Base-by-base conservation (phyloP, 2,888 invertebrate species). In the Tortricodes alternella region DNA sequence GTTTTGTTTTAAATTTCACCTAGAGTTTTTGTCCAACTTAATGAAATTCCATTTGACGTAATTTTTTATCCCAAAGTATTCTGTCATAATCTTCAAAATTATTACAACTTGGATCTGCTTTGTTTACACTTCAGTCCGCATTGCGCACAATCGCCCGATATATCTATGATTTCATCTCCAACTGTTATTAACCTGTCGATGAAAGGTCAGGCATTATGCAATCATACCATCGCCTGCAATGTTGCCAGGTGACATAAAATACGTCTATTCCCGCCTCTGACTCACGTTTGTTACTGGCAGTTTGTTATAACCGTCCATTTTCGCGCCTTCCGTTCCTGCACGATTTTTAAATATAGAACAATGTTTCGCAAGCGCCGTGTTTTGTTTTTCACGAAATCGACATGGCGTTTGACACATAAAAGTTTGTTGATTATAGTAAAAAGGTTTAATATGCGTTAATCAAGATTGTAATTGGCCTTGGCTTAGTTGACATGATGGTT, bases 191-290 rank as follows among this genome's bases (percentile, higher is more conserved):
- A 27, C 48, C n/a, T 23, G 29, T 16, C 37, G 35, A 16, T 43
- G 19, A 53, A 56, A 56, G 56, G 44, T 56, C 37, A 32, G 43
- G 16, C 49, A 38, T 56, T 50, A 50, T 55, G 62, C 60, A 53
- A 63, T 63, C 57, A 65, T 59, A 18, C 44, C 44, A 15, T 27
- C 29, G 43, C 43, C 43, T 62, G 65, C 67, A 70, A 64, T 70
- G 76, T 79, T 80, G 77, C 79, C 80, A 79, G 78, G 75, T 78
- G 74, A 76, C 75, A 75, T 71, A 73, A 74, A 79, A 66, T 68
- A 63, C 58, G 27, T 66, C 70, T 74, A 77, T 74, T 73, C 71
- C 71, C 67, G 67, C 66, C 68, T 18, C 60, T 80, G 80, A 83
- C 71, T 80, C 83, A 80, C 53, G 50, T 60, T 60, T 67, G 71